Conservation (phyloP, 2,797 vertebrate species). For the Petrocephalus sullivani region DNA sequence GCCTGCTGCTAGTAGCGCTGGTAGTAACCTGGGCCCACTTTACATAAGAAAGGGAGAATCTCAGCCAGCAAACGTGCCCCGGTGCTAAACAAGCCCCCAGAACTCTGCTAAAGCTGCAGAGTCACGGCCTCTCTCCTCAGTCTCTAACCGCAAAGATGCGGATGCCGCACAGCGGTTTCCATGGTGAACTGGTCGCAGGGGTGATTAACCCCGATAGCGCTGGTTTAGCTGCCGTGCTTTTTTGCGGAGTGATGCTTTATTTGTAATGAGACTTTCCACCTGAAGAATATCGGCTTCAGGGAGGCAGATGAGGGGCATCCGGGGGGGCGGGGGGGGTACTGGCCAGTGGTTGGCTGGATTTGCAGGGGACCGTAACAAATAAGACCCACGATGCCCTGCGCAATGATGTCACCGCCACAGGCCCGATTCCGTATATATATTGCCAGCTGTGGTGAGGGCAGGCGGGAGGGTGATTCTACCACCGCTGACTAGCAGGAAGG, state of each 20-base stretch:
- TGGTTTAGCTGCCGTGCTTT: constrained; percentile 39
- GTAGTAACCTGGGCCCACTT: not conserved
- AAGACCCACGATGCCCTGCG: no score
- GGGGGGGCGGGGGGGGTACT: no score
- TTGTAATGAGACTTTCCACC: no score
- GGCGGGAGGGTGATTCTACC: no score
- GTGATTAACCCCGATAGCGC: constrained; percentile 53
- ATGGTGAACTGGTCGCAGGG: constrained; percentile 64
- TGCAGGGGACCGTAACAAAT: no score
- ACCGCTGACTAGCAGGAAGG: no score
- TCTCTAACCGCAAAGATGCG: constrained; percentile 35
- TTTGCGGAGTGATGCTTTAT: not conserved
- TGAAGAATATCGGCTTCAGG: no score
- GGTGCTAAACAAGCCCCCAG: not conserved
- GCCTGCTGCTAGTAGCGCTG: not conserved
- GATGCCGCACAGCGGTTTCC: constrained; percentile 61
- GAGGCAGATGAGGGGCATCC: no score
- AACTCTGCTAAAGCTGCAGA: constrained; percentile 7
- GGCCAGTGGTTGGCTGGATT: no score
- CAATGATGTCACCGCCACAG: no score
- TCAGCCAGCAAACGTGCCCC: not conserved
- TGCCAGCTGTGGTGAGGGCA: no score
- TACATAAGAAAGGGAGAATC: not conserved
- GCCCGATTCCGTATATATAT: no score
- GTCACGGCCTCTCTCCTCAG: constrained; percentile 36